Conservation (phyloP, 2,888 invertebrate genomes). For the Acanthosepion lycidas region DNA sequence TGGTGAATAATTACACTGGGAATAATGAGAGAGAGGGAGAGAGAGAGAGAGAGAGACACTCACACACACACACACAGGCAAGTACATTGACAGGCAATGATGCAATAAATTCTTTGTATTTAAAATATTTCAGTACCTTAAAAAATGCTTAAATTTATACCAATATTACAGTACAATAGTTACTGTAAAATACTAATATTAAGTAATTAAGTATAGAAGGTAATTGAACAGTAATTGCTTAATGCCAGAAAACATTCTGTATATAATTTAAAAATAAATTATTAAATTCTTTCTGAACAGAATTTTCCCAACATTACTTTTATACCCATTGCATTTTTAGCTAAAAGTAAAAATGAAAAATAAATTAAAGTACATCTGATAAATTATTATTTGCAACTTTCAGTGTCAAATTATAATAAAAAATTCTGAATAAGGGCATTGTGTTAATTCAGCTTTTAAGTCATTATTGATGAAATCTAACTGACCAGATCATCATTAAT, state of each 20-base stretch:
- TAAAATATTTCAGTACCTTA: constrained; percentile 4
- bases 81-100: constrained; percentile 24
- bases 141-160: constrained; percentile 4
- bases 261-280: background rate
- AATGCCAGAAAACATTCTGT: background rate
- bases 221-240: background rate
- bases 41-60: background rate
- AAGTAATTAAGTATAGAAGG: background rate
- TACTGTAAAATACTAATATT: background rate
- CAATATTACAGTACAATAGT: background rate
- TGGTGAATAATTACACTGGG: background rate
- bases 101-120: background rate
- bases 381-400: background rate
- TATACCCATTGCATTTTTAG: no score
- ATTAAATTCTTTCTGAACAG: background rate
- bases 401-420: no score
- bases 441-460: background rate
- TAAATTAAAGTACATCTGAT: background rate
- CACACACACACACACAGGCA: background rate
- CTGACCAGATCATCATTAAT: background rate
- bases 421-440: no score
- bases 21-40: background rate
- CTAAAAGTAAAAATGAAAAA: no score
- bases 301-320: no score
- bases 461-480: background rate